These are phyloP conservation scores for Mactra quadrangularis DNA, from an alignment of 1,140 invertebrate genomes.

Conservation along the genomic window DNA sequence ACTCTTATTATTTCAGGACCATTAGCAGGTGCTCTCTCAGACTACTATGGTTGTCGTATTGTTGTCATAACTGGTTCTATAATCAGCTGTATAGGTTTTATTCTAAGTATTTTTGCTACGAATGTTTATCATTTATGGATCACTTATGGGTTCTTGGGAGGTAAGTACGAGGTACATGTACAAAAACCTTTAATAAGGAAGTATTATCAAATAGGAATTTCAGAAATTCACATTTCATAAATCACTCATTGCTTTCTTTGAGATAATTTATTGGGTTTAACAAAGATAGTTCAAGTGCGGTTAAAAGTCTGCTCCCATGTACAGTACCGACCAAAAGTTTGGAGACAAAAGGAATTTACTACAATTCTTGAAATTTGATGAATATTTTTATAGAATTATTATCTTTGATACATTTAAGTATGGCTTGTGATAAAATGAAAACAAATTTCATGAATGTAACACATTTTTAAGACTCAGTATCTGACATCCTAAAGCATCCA, in stretches of 20 bases:
- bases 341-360: too few relatives aligned
- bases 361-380: too few relatives aligned
- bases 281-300: too few relatives aligned
- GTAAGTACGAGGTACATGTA: constrained; percentile 11
- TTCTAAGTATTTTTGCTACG: constrained; percentile 26
- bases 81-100: constrained; percentile 29
- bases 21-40: constrained; percentile 8
- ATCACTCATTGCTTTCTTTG: background rate
- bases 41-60: constrained; percentile 16
- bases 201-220: background rate
- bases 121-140: background rate
- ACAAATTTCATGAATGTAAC: too few relatives aligned
- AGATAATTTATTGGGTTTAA: background rate
- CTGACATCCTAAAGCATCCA: too few relatives aligned
- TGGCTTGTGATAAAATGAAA: too few relatives aligned
- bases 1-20: constrained; percentile 26
- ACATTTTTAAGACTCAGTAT: too few relatives aligned
- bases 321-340: too few relatives aligned
- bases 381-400: too few relatives aligned
- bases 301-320: too few relatives aligned
- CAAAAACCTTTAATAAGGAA: background rate
- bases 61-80: constrained; percentile 12
- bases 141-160: constrained; percentile 26
- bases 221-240: background rate
- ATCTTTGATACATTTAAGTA: too few relatives aligned